Evolutionary conservation across 2,113 vertebrate genomes (phyloP).

Genomic region (Rynchops niger): DNA sequence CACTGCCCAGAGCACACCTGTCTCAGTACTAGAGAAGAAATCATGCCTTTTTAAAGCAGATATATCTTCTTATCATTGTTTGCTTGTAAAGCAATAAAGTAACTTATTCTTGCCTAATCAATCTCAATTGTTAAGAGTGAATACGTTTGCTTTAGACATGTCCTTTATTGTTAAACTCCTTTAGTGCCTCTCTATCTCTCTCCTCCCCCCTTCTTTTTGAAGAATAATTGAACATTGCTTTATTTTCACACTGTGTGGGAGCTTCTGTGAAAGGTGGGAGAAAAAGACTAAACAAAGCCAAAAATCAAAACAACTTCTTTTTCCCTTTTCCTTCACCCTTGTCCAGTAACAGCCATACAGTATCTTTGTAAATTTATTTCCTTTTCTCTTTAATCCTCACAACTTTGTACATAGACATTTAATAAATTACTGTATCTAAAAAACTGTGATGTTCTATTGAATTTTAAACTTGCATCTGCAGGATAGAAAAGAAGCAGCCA

Average conservation of each 20-base stretch:
- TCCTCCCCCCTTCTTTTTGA: background rate
- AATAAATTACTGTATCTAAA: background rate
- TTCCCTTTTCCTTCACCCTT: background rate
- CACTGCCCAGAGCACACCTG: background rate
- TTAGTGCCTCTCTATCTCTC: background rate
- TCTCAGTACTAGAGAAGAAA: background rate
- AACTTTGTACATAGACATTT: background rate
- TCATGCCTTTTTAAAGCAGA: slow-evolving; percentile 13
- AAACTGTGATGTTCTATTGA: background rate
- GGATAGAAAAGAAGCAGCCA: background rate
- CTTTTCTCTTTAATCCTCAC: background rate
- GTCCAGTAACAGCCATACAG: background rate
- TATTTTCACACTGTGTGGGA: background rate
- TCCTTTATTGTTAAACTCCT: background rate
- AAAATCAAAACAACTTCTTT: background rate
- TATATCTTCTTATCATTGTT: slow-evolving; percentile 13
- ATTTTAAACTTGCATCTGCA: background rate
- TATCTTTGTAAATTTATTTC: background rate
- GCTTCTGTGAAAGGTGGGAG: background rate
- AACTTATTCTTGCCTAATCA: background rate
- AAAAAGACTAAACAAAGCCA: background rate
- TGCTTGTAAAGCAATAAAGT: slow-evolving; percentile 44
- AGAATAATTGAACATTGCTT: background rate
- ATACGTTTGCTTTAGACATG: slow-evolving; percentile 14
- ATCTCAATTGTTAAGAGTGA: slow-evolving; percentile 19